Evolutionary conservation across 2,888 invertebrate species (phyloP), one percentile per base, ranked within the genome.

Genomic region (Melanotus villosus): DNA sequence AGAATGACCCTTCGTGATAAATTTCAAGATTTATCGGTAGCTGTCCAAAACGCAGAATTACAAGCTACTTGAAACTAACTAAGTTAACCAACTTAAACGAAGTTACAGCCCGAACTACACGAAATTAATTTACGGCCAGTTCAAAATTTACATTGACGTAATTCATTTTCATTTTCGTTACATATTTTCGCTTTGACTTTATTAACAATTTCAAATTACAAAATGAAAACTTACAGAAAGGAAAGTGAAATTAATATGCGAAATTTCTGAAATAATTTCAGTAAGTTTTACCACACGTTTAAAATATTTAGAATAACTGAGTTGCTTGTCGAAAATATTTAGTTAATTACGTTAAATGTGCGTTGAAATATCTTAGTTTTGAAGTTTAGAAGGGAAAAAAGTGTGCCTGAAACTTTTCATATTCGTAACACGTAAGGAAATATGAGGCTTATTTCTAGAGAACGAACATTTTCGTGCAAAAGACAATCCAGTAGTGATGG

Each of bases 401-500:
- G 26, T 5, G 26, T 5, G 7, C 26, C 26, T 26, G 26, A 7
- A 5, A 7, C 26, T 5, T 18, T 6, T 5, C 41, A 9, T 41
- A 7, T 41, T 16, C 16, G 2, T 16, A 16, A 3, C 10, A 5
- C 3, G 7, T 5, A 18, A 5, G 1, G 41, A 12, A 16, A 14
- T 2, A 41, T 14, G 12, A 5, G 2, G 10, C 16, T 9, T 18
- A 23, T 47, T 47, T 47, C 7, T n/a, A 23, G 18, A 23, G 23
- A 4, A 23, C 1, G 47, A 65, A 43, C 41, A 57, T 34, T 47
- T 34, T 60, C 45, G 12, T 12, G 34, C 21, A 57, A 58, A 57
- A 65, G 57, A 65, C 43, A 58, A 60, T 18, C 19, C 45, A 10
- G 45, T 19, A 14, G 47, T 60, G 30, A 60, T 50, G 58, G 65